These are phyloP conservation scores for Plutomurus gul DNA, from an alignment of 1,140 invertebrate species.

Conservation along the genomic window DNA sequence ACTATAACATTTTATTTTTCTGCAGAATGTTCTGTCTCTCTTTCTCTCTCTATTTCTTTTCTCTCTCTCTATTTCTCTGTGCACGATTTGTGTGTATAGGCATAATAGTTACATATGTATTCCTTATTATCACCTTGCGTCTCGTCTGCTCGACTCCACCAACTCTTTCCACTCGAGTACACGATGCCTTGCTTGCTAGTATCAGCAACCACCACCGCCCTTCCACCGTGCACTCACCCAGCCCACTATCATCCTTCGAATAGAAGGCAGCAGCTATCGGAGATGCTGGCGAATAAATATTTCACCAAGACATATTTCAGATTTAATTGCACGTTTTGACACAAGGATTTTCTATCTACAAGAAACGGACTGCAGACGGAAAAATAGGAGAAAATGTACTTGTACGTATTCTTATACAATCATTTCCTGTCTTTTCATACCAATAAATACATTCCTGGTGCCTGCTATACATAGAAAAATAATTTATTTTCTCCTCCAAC, in stretches of 20 bases:
- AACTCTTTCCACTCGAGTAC: background rate
- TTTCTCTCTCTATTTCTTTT: background rate
- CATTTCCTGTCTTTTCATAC: too few species aligned
- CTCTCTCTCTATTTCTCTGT: background rate
- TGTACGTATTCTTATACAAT: too few species aligned
- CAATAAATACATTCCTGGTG: too few species aligned
- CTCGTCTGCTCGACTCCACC: background rate
- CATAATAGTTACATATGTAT: background rate
- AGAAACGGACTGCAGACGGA: background rate
- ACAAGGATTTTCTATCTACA: background rate
- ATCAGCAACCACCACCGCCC: too few species aligned
- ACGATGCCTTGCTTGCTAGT: too few species aligned
- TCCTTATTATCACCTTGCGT: background rate
- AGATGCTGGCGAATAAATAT: constrained; percentile 4
- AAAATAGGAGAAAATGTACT: too few species aligned
- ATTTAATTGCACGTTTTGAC: constrained; percentile 18
- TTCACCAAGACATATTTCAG: constrained; percentile 11
- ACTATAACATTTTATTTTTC: too few species aligned
- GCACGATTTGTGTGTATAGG: background rate
- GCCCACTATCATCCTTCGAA: background rate
- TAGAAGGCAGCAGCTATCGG: too few species aligned
- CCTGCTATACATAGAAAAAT: too few species aligned
- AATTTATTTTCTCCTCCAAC: too few species aligned
- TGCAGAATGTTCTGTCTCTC: background rate
- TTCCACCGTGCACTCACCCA: too few species aligned